Percentiles rank a stretch among this genome's conserved stretches.
phyloP scores from a whole-genome alignment of 2,888 invertebrate species.

The Chaetogeoica ovagalla region DNA sequence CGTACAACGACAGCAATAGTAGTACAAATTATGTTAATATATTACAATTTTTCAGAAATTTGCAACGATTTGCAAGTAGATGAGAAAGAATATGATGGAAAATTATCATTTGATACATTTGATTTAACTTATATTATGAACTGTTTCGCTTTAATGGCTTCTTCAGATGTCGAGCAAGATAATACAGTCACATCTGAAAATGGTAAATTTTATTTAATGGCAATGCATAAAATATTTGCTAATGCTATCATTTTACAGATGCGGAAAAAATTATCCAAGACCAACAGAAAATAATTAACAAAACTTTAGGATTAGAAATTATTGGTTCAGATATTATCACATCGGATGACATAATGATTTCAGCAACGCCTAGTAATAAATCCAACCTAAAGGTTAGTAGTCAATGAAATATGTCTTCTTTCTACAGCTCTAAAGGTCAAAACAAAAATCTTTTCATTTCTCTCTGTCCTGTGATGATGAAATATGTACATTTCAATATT shows the following conservation, averaged over 20 bases:
- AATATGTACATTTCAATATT: background rate
- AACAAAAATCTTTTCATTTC: no score
- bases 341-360: slow-evolving; percentile 38
- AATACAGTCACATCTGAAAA: slow-evolving; percentile 26
- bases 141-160: slow-evolving; percentile 52
- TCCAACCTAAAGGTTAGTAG: slow-evolving; percentile 39
- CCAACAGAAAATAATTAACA: slow-evolving; percentile 40
- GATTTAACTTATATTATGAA: slow-evolving; percentile 50
- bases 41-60: slow-evolving; percentile 21
- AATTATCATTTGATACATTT: slow-evolving; percentile 51
- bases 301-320: slow-evolving; percentile 44
- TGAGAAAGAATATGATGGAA: slow-evolving; percentile 44
- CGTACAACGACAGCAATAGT: background rate
- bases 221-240: background rate
- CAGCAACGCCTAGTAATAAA: slow-evolving; percentile 16
- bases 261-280: slow-evolving; percentile 30
- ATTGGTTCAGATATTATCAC: slow-evolving; percentile 44
- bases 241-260: slow-evolving; percentile 13
- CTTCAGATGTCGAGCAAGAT: slow-evolving; percentile 45
- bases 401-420: background rate
- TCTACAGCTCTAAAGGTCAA: no score
- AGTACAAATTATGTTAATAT: background rate
- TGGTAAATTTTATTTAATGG: slow-evolving; percentile 21
- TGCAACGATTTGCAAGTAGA: slow-evolving; percentile 40
- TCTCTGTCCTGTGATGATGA: no score